A percentile compares a stretch with the other conserved stretches of the same genome.
Evolutionary conservation across 64 coral and sea anemone genomes (phyloP).

Genomic region (Montipora foliosa): DNA sequence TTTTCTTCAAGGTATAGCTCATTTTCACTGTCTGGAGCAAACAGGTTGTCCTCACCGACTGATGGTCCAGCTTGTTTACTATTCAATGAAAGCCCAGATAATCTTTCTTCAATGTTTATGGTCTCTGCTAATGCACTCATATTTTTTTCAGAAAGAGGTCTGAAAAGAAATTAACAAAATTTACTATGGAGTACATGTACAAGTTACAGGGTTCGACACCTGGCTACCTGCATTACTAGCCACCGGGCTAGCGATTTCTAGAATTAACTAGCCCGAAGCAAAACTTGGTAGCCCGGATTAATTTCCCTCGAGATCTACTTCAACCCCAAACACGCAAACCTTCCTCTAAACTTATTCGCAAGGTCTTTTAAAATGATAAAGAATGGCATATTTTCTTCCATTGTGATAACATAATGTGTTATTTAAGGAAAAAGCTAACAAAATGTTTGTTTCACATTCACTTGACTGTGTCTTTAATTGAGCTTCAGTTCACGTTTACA

Average conservation of each 20-base stretch:
- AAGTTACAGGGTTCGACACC: neutral
- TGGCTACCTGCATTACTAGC: neutral
- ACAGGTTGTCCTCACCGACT: constrained; percentile 67
- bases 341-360: neutral
- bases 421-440: too few relatives aligned
- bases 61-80: constrained; percentile 25
- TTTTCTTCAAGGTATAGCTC: constrained; percentile 67
- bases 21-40: constrained; percentile 80
- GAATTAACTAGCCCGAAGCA: neutral
- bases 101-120: constrained; percentile 81
- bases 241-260: neutral
- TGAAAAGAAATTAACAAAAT: neutral
- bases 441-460: too few relatives aligned
- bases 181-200: too few relatives aligned
- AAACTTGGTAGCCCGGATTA: neutral
- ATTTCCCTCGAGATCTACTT: neutral
- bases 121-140: constrained; percentile 94
- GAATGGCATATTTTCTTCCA: neutral
- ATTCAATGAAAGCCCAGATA: constrained; percentile 34
- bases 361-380: neutral
- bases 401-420: too few relatives aligned
- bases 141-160: neutral
- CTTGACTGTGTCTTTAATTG: too few relatives aligned
- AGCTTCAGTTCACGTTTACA: too few relatives aligned
- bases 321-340: neutral